Percentiles rank a stretch among this genome's conserved stretches.
Evolutionary conservation across 2,797 vertebrate genomes (phyloP).

Genomic region (Tokudaia muenninki): DNA sequence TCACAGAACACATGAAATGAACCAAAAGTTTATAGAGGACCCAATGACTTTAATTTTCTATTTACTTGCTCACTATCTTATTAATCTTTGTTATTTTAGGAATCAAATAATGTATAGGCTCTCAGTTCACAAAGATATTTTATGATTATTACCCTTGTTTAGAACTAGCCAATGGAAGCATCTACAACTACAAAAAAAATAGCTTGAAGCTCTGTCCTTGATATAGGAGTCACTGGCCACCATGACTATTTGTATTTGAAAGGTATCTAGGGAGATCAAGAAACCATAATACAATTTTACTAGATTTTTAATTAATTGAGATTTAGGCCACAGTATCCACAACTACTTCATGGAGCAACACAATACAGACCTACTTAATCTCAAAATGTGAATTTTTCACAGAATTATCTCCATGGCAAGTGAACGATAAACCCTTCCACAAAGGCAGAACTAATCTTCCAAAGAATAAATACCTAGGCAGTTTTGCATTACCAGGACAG

Average conservation of each 20-base stretch:
- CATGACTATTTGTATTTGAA: background rate
- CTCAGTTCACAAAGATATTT: conserved; percentile 31
- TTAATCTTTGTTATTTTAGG: conserved; percentile 34
- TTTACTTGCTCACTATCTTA: conserved; percentile 18
- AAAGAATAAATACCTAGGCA: background rate
- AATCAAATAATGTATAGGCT: background rate
- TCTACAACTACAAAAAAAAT: background rate
- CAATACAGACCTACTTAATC: background rate
- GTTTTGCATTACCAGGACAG: conserved; percentile 6
- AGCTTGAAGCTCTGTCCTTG: background rate
- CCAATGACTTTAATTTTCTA: background rate
- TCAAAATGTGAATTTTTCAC: conserved; percentile 48
- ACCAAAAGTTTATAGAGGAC: background rate
- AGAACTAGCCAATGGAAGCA: background rate
- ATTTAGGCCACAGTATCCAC: conserved; percentile 41
- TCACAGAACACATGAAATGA: background rate
- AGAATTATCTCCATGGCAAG: conserved; percentile 46
- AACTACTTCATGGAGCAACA: background rate
- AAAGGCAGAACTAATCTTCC: conserved; percentile 16
- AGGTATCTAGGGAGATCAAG: background rate
- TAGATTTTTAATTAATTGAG: conserved; percentile 59
- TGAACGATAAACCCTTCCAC: conserved; percentile 13
- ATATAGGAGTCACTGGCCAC: background rate
- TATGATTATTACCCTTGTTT: background rate
- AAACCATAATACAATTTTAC: conserved; percentile 39